A percentile compares a stretch with the other conserved stretches of the same genome.
Evolutionary conservation across 2,113 vertebrate species (phyloP).

Genomic region (Dunckerocampus dactyliophorus): DNA sequence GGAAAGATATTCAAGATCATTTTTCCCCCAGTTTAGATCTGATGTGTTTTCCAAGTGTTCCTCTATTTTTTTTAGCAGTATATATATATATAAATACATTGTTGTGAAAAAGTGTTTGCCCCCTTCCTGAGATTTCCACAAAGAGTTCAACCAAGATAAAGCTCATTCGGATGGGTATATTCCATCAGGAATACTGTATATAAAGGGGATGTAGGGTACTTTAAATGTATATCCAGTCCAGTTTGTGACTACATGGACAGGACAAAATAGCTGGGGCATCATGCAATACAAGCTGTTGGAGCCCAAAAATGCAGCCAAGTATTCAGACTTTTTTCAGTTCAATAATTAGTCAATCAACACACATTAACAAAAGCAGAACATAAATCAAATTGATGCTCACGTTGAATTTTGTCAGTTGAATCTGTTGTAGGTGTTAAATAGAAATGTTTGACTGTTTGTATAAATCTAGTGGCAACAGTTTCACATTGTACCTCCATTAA

Average conservation of each 20-base stretch:
- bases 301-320: background rate
- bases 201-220: background rate
- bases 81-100: too few species aligned
- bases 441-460: background rate
- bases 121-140: constrained; percentile 45
- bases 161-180: constrained; percentile 32
- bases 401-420: background rate
- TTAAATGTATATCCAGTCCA: constrained; percentile 27
- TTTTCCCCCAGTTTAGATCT: too few species aligned
- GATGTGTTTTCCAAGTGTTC: too few species aligned
- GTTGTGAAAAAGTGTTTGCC: too few species aligned
- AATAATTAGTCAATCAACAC: too few species aligned
- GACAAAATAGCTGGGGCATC: constrained; percentile 12
- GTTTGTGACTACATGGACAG: constrained; percentile 5
- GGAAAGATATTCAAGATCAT: too few species aligned
- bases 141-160: constrained; percentile 32
- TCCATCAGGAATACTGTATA: constrained; percentile 23
- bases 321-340: too few species aligned
- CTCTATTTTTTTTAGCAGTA: too few species aligned
- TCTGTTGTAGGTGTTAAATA: background rate
- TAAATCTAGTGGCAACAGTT: background rate
- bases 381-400: background rate
- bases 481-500: background rate
- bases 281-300: background rate
- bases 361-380: too few species aligned